Conservation (phyloP, 2,888 invertebrate genomes). For the Sminthurides aquaticus region DNA sequence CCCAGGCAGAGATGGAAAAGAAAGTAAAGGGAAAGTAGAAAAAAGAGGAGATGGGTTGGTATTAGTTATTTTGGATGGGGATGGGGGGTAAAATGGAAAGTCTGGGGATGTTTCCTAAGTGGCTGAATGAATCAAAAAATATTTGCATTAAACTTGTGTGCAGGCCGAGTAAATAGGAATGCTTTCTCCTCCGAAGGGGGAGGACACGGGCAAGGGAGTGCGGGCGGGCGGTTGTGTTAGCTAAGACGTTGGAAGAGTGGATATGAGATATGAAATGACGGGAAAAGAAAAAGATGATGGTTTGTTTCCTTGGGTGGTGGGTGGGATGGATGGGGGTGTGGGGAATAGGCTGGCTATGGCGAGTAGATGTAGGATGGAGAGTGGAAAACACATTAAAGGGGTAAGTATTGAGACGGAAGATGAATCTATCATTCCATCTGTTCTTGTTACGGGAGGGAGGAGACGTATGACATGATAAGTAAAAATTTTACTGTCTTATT, state of each 20-base stretch:
- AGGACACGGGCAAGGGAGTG: too few species aligned
- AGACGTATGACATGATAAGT: slow-evolving; percentile 22
- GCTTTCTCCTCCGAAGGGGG: neutral
- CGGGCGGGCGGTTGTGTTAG: too few species aligned
- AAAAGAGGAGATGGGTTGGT: too few species aligned
- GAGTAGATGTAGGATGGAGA: too few species aligned
- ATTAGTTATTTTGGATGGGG: neutral
- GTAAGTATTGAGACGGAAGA: slow-evolving; percentile 17
- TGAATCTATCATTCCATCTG: slow-evolving; percentile 19
- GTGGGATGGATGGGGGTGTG: too few species aligned
- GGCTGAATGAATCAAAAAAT: neutral
- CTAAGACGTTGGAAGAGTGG: too few species aligned
- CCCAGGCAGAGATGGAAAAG: too few species aligned
- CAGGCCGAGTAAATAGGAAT: neutral
- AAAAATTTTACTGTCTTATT: slow-evolving; percentile 16
- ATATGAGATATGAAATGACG: too few species aligned
- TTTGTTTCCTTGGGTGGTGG: too few species aligned
- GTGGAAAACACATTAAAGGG: slow-evolving; percentile 2
- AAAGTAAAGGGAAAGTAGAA: too few species aligned
- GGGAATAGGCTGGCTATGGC: too few species aligned
- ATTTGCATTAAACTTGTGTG: neutral
- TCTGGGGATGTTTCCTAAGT: neutral
- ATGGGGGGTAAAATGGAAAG: neutral
- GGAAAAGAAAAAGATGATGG: too few species aligned
- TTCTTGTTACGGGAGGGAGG: slow-evolving; percentile 18